Conservation (phyloP, 2,113 vertebrate genomes). For the Pimephales promelas region DNA sequence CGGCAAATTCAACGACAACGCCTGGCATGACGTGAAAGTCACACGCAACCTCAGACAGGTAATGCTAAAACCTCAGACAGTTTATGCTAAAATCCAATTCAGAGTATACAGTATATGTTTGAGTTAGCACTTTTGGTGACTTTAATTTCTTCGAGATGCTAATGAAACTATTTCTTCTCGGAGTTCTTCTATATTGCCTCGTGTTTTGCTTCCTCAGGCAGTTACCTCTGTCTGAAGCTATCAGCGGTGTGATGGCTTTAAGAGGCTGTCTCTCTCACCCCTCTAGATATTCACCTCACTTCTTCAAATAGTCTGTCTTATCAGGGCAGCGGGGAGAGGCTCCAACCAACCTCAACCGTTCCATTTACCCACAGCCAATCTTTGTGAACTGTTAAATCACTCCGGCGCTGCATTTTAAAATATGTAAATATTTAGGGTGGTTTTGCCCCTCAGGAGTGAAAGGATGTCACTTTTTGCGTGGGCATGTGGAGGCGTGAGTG, state of each 20-base stretch:
- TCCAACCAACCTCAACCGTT: conserved; percentile 56
- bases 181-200: conserved; percentile 42
- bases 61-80: conserved; percentile 68
- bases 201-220: conserved; percentile 47
- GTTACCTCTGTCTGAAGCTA: conserved; percentile 54
- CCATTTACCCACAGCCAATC: conserved; percentile 55
- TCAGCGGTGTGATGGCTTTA: conserved; percentile 53
- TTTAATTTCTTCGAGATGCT: conserved; percentile 42
- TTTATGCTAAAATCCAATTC: neutral
- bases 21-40: conserved; percentile 98
- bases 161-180: conserved; percentile 30
- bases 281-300: conserved; percentile 58
- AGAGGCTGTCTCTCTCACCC: conserved; percentile 46
- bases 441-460: conserved; percentile 42
- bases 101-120: neutral
- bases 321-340: conserved; percentile 50
- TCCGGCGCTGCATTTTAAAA: conserved; percentile 51
- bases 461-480: conserved; percentile 3
- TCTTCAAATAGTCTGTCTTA: conserved; percentile 51
- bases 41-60: conserved; percentile 98
- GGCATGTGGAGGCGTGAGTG: conserved; percentile 4
- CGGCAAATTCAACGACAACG: conserved; percentile 97
- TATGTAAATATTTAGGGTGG: conserved; percentile 52
- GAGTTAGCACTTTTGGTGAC: conserved; percentile 5
- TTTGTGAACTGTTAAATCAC: conserved; percentile 57